These are phyloP conservation scores for Chiloscyllium punctatum DNA, from an alignment of 2,797 vertebrate species.

Conservation along the genomic window DNA sequence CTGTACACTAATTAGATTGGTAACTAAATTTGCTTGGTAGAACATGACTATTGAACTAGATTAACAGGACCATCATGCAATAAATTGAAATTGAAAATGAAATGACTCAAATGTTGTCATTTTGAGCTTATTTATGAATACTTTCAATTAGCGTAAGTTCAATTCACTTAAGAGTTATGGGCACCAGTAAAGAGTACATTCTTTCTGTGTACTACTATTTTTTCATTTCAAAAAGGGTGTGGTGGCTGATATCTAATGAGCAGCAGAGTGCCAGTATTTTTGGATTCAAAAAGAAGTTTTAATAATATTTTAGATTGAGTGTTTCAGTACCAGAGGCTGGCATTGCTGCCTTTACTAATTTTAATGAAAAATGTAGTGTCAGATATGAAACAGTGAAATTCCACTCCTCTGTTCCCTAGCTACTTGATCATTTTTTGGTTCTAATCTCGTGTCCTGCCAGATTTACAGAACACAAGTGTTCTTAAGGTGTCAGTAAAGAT, in stretches of 20 bases:
- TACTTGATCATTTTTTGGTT: background rate
- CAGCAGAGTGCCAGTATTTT: background rate
- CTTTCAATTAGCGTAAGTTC: background rate
- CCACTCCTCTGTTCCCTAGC: background rate
- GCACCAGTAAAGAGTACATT: background rate
- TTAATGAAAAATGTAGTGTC: background rate
- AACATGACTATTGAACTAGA: background rate
- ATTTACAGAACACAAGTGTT: background rate
- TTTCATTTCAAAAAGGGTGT: background rate
- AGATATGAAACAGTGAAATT: background rate
- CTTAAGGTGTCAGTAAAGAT: background rate
- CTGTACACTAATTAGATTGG: background rate
- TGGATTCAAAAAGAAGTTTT: background rate
- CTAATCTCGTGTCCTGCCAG: background rate
- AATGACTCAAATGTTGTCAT: background rate
- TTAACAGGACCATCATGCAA: background rate
- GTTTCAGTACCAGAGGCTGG: background rate
- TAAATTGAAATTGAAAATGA: background rate
- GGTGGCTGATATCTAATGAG: background rate
- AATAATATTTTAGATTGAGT: background rate
- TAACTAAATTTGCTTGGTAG: background rate
- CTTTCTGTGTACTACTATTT: background rate
- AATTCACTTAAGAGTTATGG: background rate
- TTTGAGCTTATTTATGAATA: background rate
- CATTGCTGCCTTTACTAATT: background rate